Base-by-base conservation (phyloP, 2,113 vertebrate species). In the Diadophis punctatus region DNA sequence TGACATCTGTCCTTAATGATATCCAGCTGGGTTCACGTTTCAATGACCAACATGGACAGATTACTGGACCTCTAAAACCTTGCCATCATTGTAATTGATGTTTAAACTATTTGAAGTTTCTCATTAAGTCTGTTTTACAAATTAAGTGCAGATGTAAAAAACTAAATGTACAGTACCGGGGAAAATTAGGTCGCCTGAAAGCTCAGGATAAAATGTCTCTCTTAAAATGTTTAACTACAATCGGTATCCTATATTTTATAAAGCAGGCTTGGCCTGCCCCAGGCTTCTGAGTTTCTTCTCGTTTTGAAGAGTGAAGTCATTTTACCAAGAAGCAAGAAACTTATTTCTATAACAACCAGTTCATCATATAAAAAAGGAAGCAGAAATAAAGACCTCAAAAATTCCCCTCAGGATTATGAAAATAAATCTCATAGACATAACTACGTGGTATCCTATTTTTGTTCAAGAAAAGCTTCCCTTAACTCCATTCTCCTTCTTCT, bases 21-120 rank as follows among this genome's bases (percentile, higher is more conserved):
- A 94, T 97, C 98, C 98, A 98, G 98, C 98, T 99, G 98, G 98
- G 98, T 98, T 97, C 97, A 97, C 94, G 96, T 98, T 98, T 97
- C 95, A 96, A 97, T 98, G 98, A 98, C 98, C 98, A 98, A 98
- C 97, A 97, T 94, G 96, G 98, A 98, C 97, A 98, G 97, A 98
- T 98, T 97, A 98, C 97, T 98, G 96, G 96, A 98, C 98, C 98
- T 97, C 97, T 97, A 98, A 99, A 99, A 98, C 97, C 97, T 96
- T 96, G 93, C 96, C 97, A 97, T 98, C 97, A 98, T 97, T 98
- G 97, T 98, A 98, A 98, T 98, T 98, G 98, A 98, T 98, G 98
- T 98, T 98, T 98, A 98, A 98, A 98, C 97, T 98, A 97, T 98
- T 98, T 98, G 98, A 99, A 98, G 98, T 98, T 98, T 98, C 97